Conservation (phyloP, 2,113 vertebrate genomes). For the Sinosuthora webbiana region DNA sequence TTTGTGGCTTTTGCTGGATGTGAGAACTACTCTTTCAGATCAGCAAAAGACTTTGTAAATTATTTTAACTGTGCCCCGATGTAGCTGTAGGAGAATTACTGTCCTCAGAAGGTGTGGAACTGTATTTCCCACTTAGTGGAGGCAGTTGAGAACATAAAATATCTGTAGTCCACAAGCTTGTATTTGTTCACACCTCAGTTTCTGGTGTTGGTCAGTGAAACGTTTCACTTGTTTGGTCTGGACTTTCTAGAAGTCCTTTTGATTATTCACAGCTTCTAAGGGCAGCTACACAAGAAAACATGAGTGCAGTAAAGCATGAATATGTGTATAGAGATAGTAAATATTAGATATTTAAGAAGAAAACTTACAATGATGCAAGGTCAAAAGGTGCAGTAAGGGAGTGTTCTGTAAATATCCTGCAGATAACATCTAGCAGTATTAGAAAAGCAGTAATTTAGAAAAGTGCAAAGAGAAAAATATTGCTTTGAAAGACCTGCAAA, state of each 20-base stretch:
- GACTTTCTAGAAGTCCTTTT: background rate
- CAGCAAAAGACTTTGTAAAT: background rate
- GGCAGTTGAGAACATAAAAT: background rate
- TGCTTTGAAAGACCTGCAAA: constrained; percentile 4
- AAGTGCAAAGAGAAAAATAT: background rate
- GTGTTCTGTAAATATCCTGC: background rate
- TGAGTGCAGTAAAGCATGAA: background rate
- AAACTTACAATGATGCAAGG: background rate
- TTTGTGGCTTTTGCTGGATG: background rate
- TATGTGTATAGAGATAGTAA: background rate
- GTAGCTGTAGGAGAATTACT: background rate
- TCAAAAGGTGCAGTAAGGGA: background rate
- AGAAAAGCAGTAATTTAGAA: background rate
- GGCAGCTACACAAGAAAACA: background rate
- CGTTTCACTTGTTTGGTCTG: background rate
- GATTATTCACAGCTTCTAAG: background rate
- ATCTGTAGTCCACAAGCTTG: background rate
- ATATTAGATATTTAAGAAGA: background rate
- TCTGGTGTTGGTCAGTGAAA: background rate
- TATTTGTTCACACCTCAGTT: background rate
- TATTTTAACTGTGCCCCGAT: background rate
- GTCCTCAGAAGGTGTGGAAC: background rate
- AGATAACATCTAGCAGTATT: background rate
- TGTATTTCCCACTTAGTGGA: background rate
- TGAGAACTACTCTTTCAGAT: background rate